Conservation (phyloP, 2,113 vertebrate genomes). For the Prionailurus bengalensis region DNA sequence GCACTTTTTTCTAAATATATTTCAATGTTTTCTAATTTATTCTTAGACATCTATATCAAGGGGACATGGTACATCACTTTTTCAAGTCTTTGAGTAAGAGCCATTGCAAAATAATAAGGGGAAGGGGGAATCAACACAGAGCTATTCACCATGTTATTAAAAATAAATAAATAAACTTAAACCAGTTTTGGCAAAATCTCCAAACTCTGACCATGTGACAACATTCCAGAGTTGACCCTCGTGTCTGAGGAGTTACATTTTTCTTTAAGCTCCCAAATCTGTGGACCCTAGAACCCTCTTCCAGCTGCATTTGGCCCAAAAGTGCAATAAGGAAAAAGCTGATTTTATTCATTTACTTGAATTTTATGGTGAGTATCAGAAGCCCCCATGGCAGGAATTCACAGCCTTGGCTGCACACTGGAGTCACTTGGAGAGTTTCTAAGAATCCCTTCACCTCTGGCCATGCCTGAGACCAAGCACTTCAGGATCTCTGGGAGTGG, state of each 20-base stretch:
- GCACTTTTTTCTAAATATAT: constrained; percentile 38
- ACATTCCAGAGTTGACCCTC: constrained; percentile 42
- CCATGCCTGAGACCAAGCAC: background rate
- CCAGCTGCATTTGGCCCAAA: background rate
- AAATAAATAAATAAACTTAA: constrained; percentile 11
- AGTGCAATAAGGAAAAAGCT: background rate
- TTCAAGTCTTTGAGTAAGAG: constrained; percentile 22
- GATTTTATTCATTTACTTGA: background rate
- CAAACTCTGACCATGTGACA: constrained; percentile 20
- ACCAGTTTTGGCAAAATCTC: background rate
- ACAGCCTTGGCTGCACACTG: background rate
- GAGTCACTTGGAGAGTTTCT: background rate
- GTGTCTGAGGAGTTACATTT: background rate
- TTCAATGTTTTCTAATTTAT: constrained; percentile 67
- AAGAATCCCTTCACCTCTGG: background rate
- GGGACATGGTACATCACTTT: background rate
- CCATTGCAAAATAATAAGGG: constrained; percentile 43
- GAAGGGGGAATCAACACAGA: background rate
- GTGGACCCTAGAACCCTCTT: background rate
- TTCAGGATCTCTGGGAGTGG: background rate
- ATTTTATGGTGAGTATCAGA: background rate
- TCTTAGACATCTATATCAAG: constrained; percentile 50
- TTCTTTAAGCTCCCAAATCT: constrained; percentile 29
- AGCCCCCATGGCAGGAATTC: background rate
- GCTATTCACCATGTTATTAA: background rate